Evolutionary conservation across 1,140 invertebrate genomes (phyloP), one percentile per base, ranked within the genome.

Genomic region (Cyrtorhinus lividipennis): DNA sequence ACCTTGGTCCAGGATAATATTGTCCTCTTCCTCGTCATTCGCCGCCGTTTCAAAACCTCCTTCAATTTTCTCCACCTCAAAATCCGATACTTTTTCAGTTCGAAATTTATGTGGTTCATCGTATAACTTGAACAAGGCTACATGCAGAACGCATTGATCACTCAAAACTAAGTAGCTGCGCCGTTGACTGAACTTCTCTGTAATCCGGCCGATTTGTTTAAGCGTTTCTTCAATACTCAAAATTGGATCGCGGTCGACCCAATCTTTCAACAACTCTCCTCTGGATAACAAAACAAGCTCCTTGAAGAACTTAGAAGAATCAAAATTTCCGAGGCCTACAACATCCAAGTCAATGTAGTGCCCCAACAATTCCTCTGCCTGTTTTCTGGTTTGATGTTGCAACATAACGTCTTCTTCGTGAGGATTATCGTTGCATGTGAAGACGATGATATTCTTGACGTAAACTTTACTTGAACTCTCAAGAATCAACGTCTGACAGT

Each of bases 281-380:
- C 45, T 58, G 0, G 61, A 1, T 2, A 24, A 57, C 15, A 62
- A 20, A 57, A 65, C 45, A 15, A 65, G 38, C 24, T 65, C 64
- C 24, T 65, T 65, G 25, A 62, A 65, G 56, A 65, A 65, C 27
- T 62, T 62, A 20, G 23, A 57, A 10, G 60, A 59, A 59, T 65
- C 56, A 26, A 65, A 65, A 8, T 46, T 18, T 59, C 61, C 61
- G 13, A 62, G 48, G 20, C 61, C 61, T 12, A 65, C 64, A 10
- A 65, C 56, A 44, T 61, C 60, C 8, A 65, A 45, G 22, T 65
- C 64, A n/a, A 65, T 65, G 1, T 59, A 12, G 27, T 58, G 27
- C 1, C 26, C 22, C 10, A 18, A 25, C 12, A 62, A 44, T 23
- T 65, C 60, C 53, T 62, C 56, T 18, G 61, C 64, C 30, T 48